These are phyloP conservation scores for Tridacna crocea DNA, from an alignment of 2,888 invertebrate genomes.

Conservation along the genomic window DNA sequence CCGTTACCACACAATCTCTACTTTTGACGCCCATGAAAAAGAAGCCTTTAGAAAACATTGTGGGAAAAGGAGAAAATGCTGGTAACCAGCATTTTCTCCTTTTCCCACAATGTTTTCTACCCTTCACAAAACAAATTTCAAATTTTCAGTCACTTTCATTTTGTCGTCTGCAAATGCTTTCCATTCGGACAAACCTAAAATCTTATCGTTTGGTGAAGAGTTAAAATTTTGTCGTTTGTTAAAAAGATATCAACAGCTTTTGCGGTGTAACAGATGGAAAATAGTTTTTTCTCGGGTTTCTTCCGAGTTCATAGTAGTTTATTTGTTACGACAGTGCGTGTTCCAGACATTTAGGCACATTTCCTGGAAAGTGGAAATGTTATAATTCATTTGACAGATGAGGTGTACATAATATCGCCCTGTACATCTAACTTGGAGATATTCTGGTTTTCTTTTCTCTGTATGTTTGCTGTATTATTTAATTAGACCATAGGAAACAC, in stretches of 20 bases:
- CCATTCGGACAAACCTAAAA: background rate
- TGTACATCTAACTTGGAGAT: background rate
- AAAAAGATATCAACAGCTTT: background rate
- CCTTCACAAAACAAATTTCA: background rate
- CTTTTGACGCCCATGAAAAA: too few relatives aligned
- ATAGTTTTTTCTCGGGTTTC: background rate
- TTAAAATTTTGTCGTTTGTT: background rate
- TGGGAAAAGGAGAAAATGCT: background rate
- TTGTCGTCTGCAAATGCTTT: background rate
- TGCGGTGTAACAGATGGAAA: background rate
- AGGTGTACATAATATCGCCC: conserved; percentile 1
- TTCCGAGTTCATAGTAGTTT: background rate
- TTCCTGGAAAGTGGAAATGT: background rate
- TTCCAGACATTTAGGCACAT: conserved; percentile 3
- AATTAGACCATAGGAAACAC: conserved; percentile 24
- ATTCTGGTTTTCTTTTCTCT: background rate
- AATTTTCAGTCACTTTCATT: too few relatives aligned
- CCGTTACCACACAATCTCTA: too few relatives aligned
- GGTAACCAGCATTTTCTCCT: background rate
- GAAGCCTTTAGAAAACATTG: background rate
- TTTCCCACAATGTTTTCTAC: background rate
- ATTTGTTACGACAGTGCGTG: background rate
- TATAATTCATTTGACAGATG: conserved; percentile 9
- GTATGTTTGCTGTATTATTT: conserved; percentile 13
- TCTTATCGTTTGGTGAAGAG: background rate